phyloP scores from a whole-genome alignment of 2,797 vertebrate species.

The Clarias platycephalus region DNA sequence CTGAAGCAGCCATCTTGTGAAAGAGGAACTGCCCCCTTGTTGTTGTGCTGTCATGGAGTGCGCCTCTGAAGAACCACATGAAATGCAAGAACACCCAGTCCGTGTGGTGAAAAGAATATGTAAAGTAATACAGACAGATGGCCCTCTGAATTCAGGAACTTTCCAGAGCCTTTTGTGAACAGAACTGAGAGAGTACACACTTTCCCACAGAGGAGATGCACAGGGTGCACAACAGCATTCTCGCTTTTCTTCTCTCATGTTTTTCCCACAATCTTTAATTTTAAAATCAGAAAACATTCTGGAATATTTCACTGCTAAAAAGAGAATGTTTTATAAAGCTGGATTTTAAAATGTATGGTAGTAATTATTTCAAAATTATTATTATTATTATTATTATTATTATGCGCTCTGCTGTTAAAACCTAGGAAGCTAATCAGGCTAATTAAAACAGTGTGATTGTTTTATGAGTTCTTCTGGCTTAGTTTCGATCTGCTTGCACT shows the following conservation, averaged over 20 bases:
- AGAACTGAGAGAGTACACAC: slow-evolving; percentile 72
- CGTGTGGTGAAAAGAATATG: slow-evolving; percentile 79
- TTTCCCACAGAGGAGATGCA: slow-evolving; percentile 71
- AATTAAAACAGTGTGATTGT: background rate
- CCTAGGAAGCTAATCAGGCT: background rate
- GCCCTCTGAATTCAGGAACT: slow-evolving; percentile 76
- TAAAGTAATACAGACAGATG: slow-evolving; percentile 84
- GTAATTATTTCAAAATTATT: background rate
- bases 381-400: too few species aligned
- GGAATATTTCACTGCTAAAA: background rate
- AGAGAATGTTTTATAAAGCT: background rate
- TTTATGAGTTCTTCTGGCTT: background rate
- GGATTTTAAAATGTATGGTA: background rate
- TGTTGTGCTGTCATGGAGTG: slow-evolving; percentile 63
- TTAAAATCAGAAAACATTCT: background rate
- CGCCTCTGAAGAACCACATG: slow-evolving; percentile 65
- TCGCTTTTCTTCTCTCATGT: slow-evolving; percentile 8
- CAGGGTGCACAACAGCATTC: slow-evolving; percentile 16
- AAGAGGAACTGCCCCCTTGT: slow-evolving; percentile 71
- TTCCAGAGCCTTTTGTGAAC: slow-evolving; percentile 76
- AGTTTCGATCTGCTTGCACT: slow-evolving; percentile 9
- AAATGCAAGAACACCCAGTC: slow-evolving; percentile 73
- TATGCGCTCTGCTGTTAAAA: background rate
- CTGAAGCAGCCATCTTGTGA: slow-evolving; percentile 68
- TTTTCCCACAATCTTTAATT: slow-evolving; percentile 25